Base-by-base conservation (phyloP, 2,888 invertebrate genomes). In the Nasonia oneida region DNA sequence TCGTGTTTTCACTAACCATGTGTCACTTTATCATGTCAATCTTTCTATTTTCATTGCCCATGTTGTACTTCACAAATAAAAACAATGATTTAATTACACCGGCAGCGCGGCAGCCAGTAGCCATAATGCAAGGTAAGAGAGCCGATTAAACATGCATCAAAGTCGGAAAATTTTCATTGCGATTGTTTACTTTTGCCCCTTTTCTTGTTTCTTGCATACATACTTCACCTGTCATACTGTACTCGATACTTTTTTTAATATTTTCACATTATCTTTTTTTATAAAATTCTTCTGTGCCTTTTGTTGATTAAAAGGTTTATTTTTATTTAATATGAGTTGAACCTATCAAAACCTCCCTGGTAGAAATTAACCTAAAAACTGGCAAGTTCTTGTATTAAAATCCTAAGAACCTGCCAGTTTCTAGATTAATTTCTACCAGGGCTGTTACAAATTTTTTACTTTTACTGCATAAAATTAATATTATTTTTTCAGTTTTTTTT, bases 21-120 rank as follows among this genome's bases (percentile, higher is more conserved):
- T 87, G 77, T 87, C 87, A 87, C 86, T 87, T 87, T 86, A 87
- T 87, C 87, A 86, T 87, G 79, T 87, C 86, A 86, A 87, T 87
- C 87, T 87, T 87, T 87, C 87, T 87, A 87, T 87, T 87, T 87
- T 87, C 87, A 87, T 88, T 88, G 86, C 82, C 87, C 87, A 89
- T 91, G 90, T 91, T 92, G 90, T 91, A 90, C 90, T 91, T 91
- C 91, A 91, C 91, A 91, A 92, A 91, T 92, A 92, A 93, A 93
- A 93, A 91, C 92, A 93, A 92, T 93, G 91, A 93, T 93, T 93
- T 93, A 92, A 93, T 93, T 93, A 93, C 93, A 93, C 92, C 92
- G 93, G 93, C 93, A 93, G 93, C 93, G 93, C 93, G 93, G 93
- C 93, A 91, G 93, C 93, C 93, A 93, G 93, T 92, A 92, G 91